Evolutionary conservation across 2,113 vertebrate genomes (phyloP), one percentile per base, ranked within the genome.

Genomic region (Seriola quinqueradiata): DNA sequence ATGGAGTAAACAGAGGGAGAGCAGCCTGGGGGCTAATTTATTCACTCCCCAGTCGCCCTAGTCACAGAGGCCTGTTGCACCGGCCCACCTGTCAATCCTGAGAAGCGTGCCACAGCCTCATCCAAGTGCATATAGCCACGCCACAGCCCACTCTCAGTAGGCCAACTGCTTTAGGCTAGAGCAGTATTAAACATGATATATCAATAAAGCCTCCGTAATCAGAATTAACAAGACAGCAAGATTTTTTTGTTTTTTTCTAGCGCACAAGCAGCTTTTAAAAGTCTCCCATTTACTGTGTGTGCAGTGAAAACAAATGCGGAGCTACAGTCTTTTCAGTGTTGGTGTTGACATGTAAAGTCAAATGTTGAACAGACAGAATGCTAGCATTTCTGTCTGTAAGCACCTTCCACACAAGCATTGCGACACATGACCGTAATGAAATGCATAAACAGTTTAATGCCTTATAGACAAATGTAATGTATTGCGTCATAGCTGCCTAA

Each of bases 11-110:
- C 93, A 90, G 88, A 89, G 87, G 85, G 89, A 90, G 91, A 83
- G 90, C 88, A 86, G 93, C 92, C 93, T 84, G 82, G 91, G 92
- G 94, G 88, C 93, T 94, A 93, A 95, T 95, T 93, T 93, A 94
- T 95, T 93, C 93, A 82, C 91, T 92, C 90, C 90, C 88, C 80
- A 86, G 92, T 91, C 82, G 32, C 86, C 87, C 87, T 52, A 90
- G 90, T 93, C 91, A 85, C 92, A 80, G 59, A 88, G 91, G 87
- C 91, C 89, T 88, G 85, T 88, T 90, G 87, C 89, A 85, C 82
- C 32, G 69, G 85, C 89, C 92, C 91, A 93, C 92, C 93, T 91
- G 94, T 94, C 94, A 94, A 79, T 93, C 84, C 61, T 69, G 55
- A 76, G 70, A 75, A 92, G 79, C 87, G 28, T 59, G 81, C 84